Evolutionary conservation across 2,888 invertebrate genomes (phyloP), one percentile per base, ranked within the genome.

Genomic region (Spilarctia lutea): DNA sequence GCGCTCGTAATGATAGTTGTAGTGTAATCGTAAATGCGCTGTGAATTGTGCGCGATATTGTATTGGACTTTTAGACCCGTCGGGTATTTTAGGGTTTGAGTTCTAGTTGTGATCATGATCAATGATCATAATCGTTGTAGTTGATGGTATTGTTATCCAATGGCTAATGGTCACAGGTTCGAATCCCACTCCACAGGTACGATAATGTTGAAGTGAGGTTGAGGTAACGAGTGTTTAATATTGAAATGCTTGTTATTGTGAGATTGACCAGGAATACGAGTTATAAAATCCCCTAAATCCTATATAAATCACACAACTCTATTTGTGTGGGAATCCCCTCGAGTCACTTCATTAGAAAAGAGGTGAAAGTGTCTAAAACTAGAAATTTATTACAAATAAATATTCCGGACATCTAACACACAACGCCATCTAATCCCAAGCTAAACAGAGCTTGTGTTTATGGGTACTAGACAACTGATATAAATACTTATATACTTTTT

Each of bases 1-100:
- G 94, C 91, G 91, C 92, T 88, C 88, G 93, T 95, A 95, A 95
- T 95, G 94, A 95, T 95, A 95, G 95, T 95, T 95, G 94, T 93
- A 91, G 91, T 90, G 94, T 92, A 93, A 93, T 93, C 91, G 93
- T 90, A 89, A 92, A 91, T 93, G 94, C 94, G 94, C 94, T 90
- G 76, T 76, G 92, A 88, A 87, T 84, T 89, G 85, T 91, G 93
- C 91, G 94, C 92, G 90, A 79, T 76, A 65, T 85, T 85, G 81
- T 80, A 66, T 74, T 67, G 67, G 75, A 74, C 72, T 80, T 74
- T 75, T 79, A 72, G 79, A 75, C 67, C 76, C 73, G 45, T 20
- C 10, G 27, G 33, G 65, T 30, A 8, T 65, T 65, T 65, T 11
- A 42, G 65, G 67, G 72, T 68, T 63, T 27, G n/a, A 35, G 63